Conservation (phyloP, 1,140 invertebrate genomes). For the Acromyrmex heyeri region DNA sequence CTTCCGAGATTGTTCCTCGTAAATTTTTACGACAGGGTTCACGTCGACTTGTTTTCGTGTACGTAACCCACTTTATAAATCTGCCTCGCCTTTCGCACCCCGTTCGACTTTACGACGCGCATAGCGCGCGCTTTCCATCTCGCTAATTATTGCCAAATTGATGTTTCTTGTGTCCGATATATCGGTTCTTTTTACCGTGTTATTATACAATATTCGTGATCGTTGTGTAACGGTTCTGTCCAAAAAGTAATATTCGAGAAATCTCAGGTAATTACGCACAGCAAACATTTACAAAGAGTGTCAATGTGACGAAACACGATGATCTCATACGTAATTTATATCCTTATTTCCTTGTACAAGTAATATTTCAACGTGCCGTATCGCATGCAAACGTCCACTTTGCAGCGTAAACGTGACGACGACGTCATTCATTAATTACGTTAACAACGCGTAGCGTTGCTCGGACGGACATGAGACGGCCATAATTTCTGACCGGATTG, state of each 20-base stretch:
- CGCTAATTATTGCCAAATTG: conserved; percentile 45
- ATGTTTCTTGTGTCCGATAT: background rate
- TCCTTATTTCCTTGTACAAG: conserved; percentile 8
- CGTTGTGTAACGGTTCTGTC: background rate
- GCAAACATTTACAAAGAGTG: background rate
- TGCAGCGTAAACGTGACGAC: conserved; percentile 46
- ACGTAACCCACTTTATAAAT: conserved; percentile 59
- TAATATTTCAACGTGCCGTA: conserved; percentile 54
- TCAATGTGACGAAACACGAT: conserved; percentile 13
- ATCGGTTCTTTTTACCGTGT: background rate
- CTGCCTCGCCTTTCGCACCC: conserved; percentile 36
- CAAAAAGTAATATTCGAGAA: background rate
- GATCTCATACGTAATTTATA: conserved; percentile 26
- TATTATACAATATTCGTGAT: background rate
- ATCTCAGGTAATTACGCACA: background rate
- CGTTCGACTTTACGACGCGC: conserved; percentile 28
- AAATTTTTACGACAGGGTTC: conserved; percentile 31
- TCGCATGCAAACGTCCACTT: conserved; percentile 49
- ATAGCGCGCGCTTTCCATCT: conserved; percentile 41
- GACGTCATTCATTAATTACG: conserved; percentile 49
- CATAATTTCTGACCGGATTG: conserved; percentile 82
- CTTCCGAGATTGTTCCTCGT: conserved; percentile 37
- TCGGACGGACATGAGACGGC: conserved; percentile 37
- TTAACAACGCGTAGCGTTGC: conserved; percentile 40
- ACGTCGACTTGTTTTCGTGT: conserved; percentile 37